Evolutionary conservation across 2,888 invertebrate genomes (phyloP).

Genomic region (Tenthredo scrophulariae): DNA sequence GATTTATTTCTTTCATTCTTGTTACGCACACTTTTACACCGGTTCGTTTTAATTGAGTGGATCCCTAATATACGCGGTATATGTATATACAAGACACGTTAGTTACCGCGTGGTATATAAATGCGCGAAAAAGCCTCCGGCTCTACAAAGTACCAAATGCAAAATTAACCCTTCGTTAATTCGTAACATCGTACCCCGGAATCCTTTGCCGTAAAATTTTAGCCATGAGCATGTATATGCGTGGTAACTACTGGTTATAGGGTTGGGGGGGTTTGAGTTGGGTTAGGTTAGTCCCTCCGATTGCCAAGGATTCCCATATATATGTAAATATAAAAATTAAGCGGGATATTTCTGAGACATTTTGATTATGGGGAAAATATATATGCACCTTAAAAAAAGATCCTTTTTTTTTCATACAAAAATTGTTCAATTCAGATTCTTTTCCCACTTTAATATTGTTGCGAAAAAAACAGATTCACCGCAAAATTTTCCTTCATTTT

Average conservation of each 20-base stretch:
- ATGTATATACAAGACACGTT: not conserved
- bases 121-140: slow-evolving; percentile 15
- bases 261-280: not conserved
- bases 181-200: slow-evolving; percentile 24
- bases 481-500: not conserved
- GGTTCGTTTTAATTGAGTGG: not conserved
- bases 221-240: not conserved
- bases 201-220: slow-evolving; percentile 28
- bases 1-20: slow-evolving; percentile 12
- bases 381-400: not conserved
- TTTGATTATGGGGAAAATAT: not conserved
- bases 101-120: not conserved
- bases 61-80: not conserved
- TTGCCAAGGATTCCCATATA: slow-evolving; percentile 17
- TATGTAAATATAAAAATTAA: slow-evolving; percentile 14
- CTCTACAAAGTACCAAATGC: slow-evolving; percentile 23
- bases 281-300: not conserved
- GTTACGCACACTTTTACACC: not conserved
- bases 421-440: not conserved
- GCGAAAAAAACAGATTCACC: too few relatives aligned
- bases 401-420: not conserved
- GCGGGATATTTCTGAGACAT: not conserved
- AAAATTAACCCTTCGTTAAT: slow-evolving; percentile 41
- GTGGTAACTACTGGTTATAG: slow-evolving; percentile 9
- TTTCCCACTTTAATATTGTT: too few relatives aligned